These are phyloP conservation scores for Ursus arctos DNA, from an alignment of 2,113 vertebrate genomes.

Conservation along the genomic window DNA sequence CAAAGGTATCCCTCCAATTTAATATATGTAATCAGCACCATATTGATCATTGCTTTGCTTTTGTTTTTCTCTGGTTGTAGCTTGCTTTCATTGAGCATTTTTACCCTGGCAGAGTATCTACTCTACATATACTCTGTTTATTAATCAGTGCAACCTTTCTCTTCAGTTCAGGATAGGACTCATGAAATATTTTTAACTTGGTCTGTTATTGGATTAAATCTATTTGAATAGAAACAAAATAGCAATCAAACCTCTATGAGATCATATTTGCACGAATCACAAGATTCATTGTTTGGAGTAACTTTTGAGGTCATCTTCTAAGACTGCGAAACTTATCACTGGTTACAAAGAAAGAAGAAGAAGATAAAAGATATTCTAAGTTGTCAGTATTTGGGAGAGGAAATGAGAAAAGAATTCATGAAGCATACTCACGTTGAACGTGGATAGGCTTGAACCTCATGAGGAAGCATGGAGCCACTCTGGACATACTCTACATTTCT, in stretches of 20 bases:
- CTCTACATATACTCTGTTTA: background rate
- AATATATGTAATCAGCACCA: conserved; percentile 33
- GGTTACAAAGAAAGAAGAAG: background rate
- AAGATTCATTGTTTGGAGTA: background rate
- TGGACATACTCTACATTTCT: background rate
- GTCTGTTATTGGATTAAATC: background rate
- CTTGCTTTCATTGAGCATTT: background rate
- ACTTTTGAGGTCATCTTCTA: conserved; percentile 4
- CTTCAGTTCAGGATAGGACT: background rate
- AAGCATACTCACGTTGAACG: background rate
- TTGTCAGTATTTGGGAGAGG: background rate
- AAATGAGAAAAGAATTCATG: background rate
- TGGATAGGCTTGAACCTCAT: background rate
- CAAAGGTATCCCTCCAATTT: background rate
- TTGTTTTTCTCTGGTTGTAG: background rate
- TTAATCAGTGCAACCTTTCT: background rate
- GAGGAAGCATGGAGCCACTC: background rate
- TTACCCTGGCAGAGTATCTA: background rate
- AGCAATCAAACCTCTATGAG: background rate
- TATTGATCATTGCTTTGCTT: background rate
- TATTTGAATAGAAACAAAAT: conserved; percentile 16
- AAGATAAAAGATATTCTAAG: background rate
- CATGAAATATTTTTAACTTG: conserved; percentile 20
- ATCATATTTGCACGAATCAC: conserved; percentile 20
- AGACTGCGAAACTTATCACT: background rate